These are phyloP conservation scores for Copsychus sechellarum DNA, from an alignment of 2,113 vertebrate species.

Conservation along the genomic window DNA sequence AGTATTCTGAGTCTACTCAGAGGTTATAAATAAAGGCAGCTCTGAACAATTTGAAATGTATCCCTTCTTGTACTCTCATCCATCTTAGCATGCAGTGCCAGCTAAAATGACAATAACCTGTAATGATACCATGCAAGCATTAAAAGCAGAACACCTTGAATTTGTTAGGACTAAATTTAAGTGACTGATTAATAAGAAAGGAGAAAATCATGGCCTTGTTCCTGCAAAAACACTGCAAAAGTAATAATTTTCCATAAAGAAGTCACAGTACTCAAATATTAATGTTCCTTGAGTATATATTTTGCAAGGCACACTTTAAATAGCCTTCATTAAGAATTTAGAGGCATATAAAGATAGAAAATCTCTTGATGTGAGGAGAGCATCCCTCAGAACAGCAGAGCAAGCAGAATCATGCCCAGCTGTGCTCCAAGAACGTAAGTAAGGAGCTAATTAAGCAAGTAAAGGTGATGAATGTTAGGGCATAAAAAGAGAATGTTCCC, in stretches of 20 bases:
- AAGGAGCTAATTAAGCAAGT: slow-evolving; percentile 17
- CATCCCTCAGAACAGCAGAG: slow-evolving; percentile 21
- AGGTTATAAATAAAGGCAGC: background rate
- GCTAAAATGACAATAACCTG: background rate
- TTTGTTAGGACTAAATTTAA: slow-evolving; percentile 9
- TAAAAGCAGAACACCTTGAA: background rate
- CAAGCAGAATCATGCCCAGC: slow-evolving; percentile 1
- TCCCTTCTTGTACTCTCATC: background rate
- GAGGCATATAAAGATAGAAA: slow-evolving; percentile 29
- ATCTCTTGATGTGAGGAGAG: slow-evolving; percentile 17
- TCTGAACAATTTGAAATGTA: background rate
- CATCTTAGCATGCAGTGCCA: background rate
- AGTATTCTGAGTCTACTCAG: background rate
- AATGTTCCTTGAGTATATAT: slow-evolving; percentile 38
- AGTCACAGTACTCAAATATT: slow-evolving; percentile 6
- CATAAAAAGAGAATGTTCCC: background rate
- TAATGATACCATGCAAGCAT: background rate
- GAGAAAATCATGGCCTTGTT: background rate
- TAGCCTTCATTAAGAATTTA: slow-evolving; percentile 60
- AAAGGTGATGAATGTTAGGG: background rate
- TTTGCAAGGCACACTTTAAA: slow-evolving; percentile 5
- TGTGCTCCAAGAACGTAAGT: slow-evolving; percentile 17
- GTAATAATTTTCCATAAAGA: slow-evolving; percentile 5
- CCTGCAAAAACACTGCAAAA: background rate
- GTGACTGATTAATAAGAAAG: background rate